Conservation (phyloP, 1,140 invertebrate species). For the Zaprionus taronus region DNA sequence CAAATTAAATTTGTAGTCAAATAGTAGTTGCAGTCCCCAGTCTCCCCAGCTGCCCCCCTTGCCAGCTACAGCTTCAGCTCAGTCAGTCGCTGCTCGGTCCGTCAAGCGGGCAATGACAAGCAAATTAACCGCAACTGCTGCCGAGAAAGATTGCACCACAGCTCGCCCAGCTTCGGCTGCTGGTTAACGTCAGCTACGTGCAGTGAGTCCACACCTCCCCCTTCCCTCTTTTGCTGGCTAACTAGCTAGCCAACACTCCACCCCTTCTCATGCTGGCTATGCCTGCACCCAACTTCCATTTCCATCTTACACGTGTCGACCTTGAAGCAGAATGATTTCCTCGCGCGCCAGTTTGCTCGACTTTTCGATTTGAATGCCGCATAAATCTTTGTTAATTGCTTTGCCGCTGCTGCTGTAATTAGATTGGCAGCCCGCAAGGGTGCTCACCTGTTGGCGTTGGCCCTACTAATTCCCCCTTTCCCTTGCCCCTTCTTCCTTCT, state of each 20-base stretch:
- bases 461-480: background rate
- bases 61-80: background rate
- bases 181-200: conserved; percentile 30
- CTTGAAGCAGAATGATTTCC: conserved; percentile 67
- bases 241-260: background rate
- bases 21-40: conserved; percentile 41
- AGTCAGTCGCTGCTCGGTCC: conserved; percentile 37
- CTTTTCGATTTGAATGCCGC: conserved; percentile 42
- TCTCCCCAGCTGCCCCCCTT: background rate
- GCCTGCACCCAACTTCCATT: background rate
- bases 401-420: conserved; percentile 35
- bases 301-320: conserved; percentile 63
- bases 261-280: background rate
- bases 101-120: conserved; percentile 81
- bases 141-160: conserved; percentile 67
- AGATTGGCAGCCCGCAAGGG: conserved; percentile 25
- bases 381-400: conserved; percentile 6
- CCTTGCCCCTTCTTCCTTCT: background rate
- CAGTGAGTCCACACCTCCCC: conserved; percentile 11
- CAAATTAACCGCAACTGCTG: conserved; percentile 80
- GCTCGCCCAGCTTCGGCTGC: conserved; percentile 27
- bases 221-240: background rate
- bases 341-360: conserved; percentile 28
- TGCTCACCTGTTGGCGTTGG: conserved; percentile 32
- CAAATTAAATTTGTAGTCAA: conserved; percentile 83